Percentiles rank a stretch among this genome's conserved stretches.
These are phyloP conservation scores for Leucophora obtusa DNA, from an alignment of 2,888 invertebrate genomes.

Conservation along the genomic window DNA sequence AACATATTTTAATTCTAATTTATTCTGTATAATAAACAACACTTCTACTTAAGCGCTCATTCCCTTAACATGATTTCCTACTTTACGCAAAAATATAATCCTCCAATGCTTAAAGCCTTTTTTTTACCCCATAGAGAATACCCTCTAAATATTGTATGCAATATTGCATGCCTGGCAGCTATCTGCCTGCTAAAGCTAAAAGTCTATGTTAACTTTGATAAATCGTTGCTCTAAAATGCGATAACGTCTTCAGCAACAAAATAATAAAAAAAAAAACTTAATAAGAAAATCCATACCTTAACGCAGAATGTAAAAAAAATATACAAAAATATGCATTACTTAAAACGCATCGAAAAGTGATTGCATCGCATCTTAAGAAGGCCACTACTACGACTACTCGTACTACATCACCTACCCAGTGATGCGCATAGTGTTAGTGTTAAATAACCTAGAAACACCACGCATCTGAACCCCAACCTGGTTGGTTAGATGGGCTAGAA, in stretches of 20 bases:
- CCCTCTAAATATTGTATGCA: slow-evolving; percentile 30
- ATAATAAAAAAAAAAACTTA: slow-evolving; percentile 23
- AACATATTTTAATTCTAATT: too few species aligned
- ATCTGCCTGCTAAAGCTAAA: slow-evolving; percentile 68
- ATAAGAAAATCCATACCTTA: slow-evolving; percentile 54
- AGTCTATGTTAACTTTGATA: slow-evolving; percentile 78
- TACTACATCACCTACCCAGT: slow-evolving; percentile 66
- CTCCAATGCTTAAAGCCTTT: slow-evolving; percentile 25
- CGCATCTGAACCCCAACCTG: slow-evolving; percentile 57
- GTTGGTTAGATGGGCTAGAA: slow-evolving; percentile 1
- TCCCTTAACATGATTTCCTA: slow-evolving; percentile 54
- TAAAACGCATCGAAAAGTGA: slow-evolving; percentile 63
- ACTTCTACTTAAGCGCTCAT: slow-evolving; percentile 2
- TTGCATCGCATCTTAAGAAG: slow-evolving; percentile 61
- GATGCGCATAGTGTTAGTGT: slow-evolving; percentile 69
- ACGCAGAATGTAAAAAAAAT: slow-evolving; percentile 32
- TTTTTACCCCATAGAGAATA: slow-evolving; percentile 57
- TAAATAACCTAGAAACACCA: slow-evolving; percentile 68
- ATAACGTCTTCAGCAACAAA: slow-evolving; percentile 64
- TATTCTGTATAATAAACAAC: too few species aligned
- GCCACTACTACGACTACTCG: slow-evolving; percentile 69
- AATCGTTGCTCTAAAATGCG: slow-evolving; percentile 77
- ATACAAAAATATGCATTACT: slow-evolving; percentile 48
- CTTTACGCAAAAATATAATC: slow-evolving; percentile 57
- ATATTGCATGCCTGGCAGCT: slow-evolving; percentile 63